These are phyloP conservation scores for Paracentrotus lividus DNA, from an alignment of 53 echinoderm and acorn worm species.

Conservation along the genomic window DNA sequence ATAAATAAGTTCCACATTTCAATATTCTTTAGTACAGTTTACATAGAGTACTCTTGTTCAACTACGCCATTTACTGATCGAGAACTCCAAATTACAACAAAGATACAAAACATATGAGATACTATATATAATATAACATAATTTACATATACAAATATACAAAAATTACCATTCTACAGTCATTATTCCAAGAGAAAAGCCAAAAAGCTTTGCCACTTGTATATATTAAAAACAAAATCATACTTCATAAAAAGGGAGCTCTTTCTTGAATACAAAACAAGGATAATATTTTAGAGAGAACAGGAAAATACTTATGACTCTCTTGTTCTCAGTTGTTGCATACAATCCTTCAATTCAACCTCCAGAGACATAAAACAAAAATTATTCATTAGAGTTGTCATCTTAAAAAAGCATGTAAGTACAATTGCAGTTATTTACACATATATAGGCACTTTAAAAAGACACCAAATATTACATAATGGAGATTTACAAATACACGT, in stretches of 20 bases:
- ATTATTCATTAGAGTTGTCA: conserved; percentile 17
- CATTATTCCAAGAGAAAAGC: neutral
- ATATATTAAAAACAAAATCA: conserved; percentile 12
- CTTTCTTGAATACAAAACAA: conserved; percentile 62
- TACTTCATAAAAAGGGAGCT: conserved; percentile 17
- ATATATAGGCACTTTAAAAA: conserved; percentile 50
- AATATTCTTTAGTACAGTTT: conserved; percentile 19
- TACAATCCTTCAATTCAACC: neutral
- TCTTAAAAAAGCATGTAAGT: conserved; percentile 38
- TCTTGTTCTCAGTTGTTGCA: neutral
- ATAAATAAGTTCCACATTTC: conserved; percentile 54
- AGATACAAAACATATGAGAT: conserved; percentile 67
- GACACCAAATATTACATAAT: neutral
- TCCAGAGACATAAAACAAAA: neutral
- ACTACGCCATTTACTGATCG: conserved; percentile 19
- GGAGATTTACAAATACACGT: neutral
- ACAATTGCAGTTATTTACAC: conserved; percentile 54
- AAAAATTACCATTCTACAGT: conserved; percentile 51
- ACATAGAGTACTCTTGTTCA: neutral
- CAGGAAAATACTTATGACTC: neutral
- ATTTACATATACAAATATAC: conserved; percentile 73
- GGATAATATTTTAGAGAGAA: neutral
- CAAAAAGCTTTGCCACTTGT: neutral
- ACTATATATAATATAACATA: conserved; percentile 72
- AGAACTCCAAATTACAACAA: conserved; percentile 30